A percentile compares a stretch with the other conserved stretches of the same genome.
Conservation (phyloP, 1,140 invertebrate species). For the Rhysida immarginata region DNA sequence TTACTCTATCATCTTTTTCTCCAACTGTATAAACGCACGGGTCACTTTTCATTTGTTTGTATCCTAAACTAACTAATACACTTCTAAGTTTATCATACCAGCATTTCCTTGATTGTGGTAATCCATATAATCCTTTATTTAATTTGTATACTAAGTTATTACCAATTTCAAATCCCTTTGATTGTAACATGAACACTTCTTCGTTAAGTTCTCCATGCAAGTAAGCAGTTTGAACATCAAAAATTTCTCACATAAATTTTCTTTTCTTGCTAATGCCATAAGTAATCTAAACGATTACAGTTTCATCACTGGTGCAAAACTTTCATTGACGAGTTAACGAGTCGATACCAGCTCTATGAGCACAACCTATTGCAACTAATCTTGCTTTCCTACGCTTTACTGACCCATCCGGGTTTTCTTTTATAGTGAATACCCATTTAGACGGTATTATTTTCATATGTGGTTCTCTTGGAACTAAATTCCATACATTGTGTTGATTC, state of each 20-base stretch:
- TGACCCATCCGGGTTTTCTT: slow-evolving; percentile 22
- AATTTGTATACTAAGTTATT: slow-evolving; percentile 27
- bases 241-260: slow-evolving; percentile 13
- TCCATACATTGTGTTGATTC: slow-evolving; percentile 24
- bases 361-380: too few species aligned
- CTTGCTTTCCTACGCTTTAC: slow-evolving; percentile 25
- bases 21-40: slow-evolving; percentile 25
- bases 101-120: slow-evolving; percentile 17
- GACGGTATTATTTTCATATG: slow-evolving; percentile 25
- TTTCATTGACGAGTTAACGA: slow-evolving; percentile 28
- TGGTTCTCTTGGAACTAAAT: slow-evolving; percentile 24
- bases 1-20: slow-evolving; percentile 16
- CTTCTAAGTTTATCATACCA: slow-evolving; percentile 21
- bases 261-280: slow-evolving; percentile 10
- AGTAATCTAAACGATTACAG: slow-evolving; percentile 17
- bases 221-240: slow-evolving; percentile 19
- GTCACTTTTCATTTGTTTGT: slow-evolving; percentile 24
- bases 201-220: slow-evolving; percentile 17
- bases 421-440: slow-evolving; percentile 34
- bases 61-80: slow-evolving; percentile 28
- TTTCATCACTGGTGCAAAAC: slow-evolving; percentile 27
- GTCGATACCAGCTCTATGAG: slow-evolving; percentile 30
- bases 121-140: too few species aligned
- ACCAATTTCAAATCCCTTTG: slow-evolving; percentile 21
- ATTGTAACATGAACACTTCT: slow-evolving; percentile 17